Evolutionary conservation across 2,797 vertebrate species (phyloP), one percentile per base, ranked within the genome.

Genomic region (Enteromius thamalakanensis): DNA sequence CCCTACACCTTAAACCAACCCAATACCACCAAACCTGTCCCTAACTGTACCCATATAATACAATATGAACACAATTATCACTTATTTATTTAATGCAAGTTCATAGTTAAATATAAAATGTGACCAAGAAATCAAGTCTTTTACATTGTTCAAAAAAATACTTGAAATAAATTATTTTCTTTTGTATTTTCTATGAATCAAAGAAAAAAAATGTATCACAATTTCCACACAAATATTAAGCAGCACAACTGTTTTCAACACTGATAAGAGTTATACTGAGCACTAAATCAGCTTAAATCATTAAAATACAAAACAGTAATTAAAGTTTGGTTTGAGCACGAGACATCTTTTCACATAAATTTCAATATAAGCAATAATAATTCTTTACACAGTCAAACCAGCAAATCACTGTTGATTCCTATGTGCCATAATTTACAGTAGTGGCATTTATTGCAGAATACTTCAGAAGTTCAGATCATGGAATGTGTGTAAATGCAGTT

Each of bases 401-500:
- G 14, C 15, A 65, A 17, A 26, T 70, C 49, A 58, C 23, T 3
- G 14, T 40, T 17, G 1, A 26, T 60, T 60, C 37, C 3, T 70
- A 11, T 23, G 58, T 29, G 40, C 68, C 19, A 45, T 71, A 3
- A 80, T 80, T 71, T 9, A 49, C 47, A 49, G 47, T 15, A 71
- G 40, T 47, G 40, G 53, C 42, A 74, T 81, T 65, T 75, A 65
- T 53, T 65, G 17, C 32, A 34, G 55, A 81, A 49, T 74, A 37
- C 29, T 64, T 45, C 58, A 64, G 21, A 74, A 40, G 21, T 65
- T 47, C 58, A 64, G 29, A 75, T 81, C 32, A 26, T 15, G 45
- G 58, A 81, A 65, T 65, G 80, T 1, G 0, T 42, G 14, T 76
- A 76, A 60, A 76, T 60, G 74, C 74, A 79, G 71, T 23, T 67